Percentiles rank a stretch among this genome's conserved stretches.
Conservation (phyloP, 2,797 vertebrate genomes). For the Poecilia gillii region DNA sequence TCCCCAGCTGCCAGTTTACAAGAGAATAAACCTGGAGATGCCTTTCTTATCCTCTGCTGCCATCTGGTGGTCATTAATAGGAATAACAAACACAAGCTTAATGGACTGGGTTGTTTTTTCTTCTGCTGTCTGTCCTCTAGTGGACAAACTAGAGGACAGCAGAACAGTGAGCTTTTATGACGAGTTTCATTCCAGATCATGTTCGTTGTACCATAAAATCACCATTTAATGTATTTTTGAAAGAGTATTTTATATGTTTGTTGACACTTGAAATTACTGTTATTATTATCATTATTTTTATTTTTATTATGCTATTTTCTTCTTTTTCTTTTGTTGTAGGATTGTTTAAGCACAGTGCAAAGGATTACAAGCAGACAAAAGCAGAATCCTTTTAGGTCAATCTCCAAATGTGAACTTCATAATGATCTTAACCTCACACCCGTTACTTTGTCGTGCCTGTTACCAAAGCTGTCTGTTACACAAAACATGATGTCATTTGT, state of each 20-base stretch:
- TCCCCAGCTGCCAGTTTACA: neutral
- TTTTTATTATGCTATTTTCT: neutral
- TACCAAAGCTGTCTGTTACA: constrained; percentile 61
- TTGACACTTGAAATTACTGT: neutral
- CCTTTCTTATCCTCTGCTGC: constrained; percentile 15
- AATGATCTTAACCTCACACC: constrained; percentile 65
- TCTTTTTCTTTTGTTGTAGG: neutral
- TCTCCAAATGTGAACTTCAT: constrained; percentile 36
- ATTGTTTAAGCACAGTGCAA: neutral
- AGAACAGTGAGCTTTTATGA: neutral
- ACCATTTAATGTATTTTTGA: neutral
- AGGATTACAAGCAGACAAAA: constrained; percentile 18
- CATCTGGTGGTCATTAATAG: constrained; percentile 50
- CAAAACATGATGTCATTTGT: constrained; percentile 62
- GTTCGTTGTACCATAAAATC: neutral
- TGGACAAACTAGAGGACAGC: neutral
- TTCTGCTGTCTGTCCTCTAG: neutral
- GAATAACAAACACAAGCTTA: neutral
- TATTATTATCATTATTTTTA: neutral
- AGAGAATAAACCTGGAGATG: neutral
- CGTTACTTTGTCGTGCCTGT: constrained; percentile 48
- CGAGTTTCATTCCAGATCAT: neutral
- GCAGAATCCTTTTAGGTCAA: constrained; percentile 27
- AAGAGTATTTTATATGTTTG: neutral
- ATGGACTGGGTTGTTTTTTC: neutral